A percentile compares a stretch with the other conserved stretches of the same genome.
Conservation (phyloP, 1,140 invertebrate species). For the Elymnias hypermnestra region DNA sequence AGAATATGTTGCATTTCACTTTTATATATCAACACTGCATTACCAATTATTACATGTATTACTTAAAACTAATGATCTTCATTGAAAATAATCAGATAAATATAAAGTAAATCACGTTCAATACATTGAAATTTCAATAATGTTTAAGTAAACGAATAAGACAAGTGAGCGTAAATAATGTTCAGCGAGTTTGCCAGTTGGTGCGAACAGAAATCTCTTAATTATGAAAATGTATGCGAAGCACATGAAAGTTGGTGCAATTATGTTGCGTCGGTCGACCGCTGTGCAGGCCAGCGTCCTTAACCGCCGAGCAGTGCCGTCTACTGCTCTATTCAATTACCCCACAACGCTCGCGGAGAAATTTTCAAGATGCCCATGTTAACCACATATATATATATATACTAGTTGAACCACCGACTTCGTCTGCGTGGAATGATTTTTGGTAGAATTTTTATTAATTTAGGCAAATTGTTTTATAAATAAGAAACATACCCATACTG, state of each 20-base stretch:
- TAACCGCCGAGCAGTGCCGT: constrained; percentile 43
- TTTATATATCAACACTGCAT: too few relatives aligned
- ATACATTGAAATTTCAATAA: too few relatives aligned
- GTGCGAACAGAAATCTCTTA: constrained; percentile 56
- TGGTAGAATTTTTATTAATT: too few relatives aligned
- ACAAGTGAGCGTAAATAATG: constrained; percentile 50
- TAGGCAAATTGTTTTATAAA: too few relatives aligned
- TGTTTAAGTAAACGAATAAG: constrained; percentile 38
- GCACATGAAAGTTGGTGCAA: constrained; percentile 73
- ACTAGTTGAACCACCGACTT: too few relatives aligned
- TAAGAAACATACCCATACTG: too few relatives aligned
- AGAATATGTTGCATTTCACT: too few relatives aligned
- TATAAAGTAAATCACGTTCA: too few relatives aligned
- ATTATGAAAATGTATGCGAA: constrained; percentile 74
- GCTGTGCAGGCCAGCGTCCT: constrained; percentile 50
- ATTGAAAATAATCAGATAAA: too few relatives aligned
- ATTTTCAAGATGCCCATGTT: constrained; percentile 49
- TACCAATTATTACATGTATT: too few relatives aligned
- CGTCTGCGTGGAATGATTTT: too few relatives aligned
- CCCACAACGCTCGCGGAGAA: constrained; percentile 44
- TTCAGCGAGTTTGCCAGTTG: constrained; percentile 52
- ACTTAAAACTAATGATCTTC: too few relatives aligned
- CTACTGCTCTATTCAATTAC: constrained; percentile 65
- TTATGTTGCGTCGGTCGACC: constrained; percentile 54
- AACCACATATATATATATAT: not conserved